Percentiles rank a stretch among this genome's conserved stretches.
phyloP scores from a whole-genome alignment of 1,140 invertebrate species.

The Drosophila pallidifrons region DNA sequence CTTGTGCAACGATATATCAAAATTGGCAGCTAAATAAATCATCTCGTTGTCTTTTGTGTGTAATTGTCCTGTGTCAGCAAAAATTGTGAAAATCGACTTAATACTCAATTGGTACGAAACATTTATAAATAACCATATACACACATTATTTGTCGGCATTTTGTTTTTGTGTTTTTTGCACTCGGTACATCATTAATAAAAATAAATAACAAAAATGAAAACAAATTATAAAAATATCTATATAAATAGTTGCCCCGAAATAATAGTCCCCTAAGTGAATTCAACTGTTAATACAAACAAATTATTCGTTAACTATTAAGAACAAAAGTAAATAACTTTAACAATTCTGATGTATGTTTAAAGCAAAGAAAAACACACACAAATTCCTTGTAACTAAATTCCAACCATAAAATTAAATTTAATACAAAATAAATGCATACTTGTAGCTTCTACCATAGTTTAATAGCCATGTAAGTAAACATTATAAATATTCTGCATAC shows the following conservation, averaged over 20 bases:
- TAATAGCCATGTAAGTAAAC: conserved; percentile 58
- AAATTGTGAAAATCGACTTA: conserved; percentile 34
- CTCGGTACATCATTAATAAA: conserved; percentile 60
- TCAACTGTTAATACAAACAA: conserved; percentile 42
- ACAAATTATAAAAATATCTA: conserved; percentile 36
- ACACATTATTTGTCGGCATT: conserved; percentile 69
- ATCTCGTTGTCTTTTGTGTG: conserved; percentile 43
- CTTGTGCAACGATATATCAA: conserved; percentile 5
- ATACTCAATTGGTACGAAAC: conserved; percentile 45
- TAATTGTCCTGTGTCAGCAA: conserved; percentile 31
- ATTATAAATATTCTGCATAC: conserved; percentile 1
- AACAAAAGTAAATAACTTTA: conserved; percentile 19
- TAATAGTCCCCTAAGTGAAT: conserved; percentile 49
- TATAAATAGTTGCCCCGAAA: conserved; percentile 44
- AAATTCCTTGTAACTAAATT: conserved; percentile 65
- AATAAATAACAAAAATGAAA: conserved; percentile 61
- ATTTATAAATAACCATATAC: conserved; percentile 72
- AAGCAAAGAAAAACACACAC: conserved; percentile 6
- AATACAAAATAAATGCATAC: conserved; percentile 19
- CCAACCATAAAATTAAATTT: conserved; percentile 28
- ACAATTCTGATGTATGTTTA: conserved; percentile 36
- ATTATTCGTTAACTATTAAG: conserved; percentile 26
- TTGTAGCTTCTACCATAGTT: conserved; percentile 40
- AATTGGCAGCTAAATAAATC: conserved; percentile 48
- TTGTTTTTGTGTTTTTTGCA: conserved; percentile 75